Evolutionary conservation across 2,888 invertebrate species (phyloP), one percentile per base, ranked within the genome.

Genomic region (Cremastinae sp.): DNA sequence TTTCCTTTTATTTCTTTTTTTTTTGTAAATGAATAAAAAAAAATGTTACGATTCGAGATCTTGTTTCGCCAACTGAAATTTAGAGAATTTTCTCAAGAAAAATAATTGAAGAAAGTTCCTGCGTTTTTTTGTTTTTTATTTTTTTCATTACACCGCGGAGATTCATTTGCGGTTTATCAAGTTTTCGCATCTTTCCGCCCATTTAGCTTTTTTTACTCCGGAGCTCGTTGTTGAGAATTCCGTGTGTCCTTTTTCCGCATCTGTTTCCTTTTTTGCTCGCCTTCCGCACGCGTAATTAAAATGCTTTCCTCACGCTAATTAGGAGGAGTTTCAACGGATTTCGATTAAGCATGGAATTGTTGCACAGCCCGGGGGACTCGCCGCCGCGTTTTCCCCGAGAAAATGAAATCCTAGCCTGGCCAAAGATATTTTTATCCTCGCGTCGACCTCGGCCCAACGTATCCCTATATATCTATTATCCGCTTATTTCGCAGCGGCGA

Each of bases 311-410:
- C 69, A 61, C 66, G 72, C 49, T 79, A 76, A 79, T 79, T 79
- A 79, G 76, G 56, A 74, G 65, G 74, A 76, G 64, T 77, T 79
- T 76, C 74, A 79, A 79, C 77, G 75, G 72, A 75, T 79, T 77
- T 77, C 79, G 79, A 77, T 79, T 77, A 72, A 75, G 72, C 66
- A 47, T 53, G 38, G 16, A 14, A 66, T 66, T 18, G 54, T 49
- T 9, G 72, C 10, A 69, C 38, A 28, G 45, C 64, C 69, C 54
- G 49, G 43, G 74, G 74, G 43, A 22, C 14, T 12, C 14, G 12
- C 41, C 34, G 16, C n/a, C n/a, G n/a, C n/a, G n/a, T n/a, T 38
- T 45, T 69, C 36, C 43, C 71, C n/a, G 64, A 45, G 64, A 70
- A 65, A 70, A 74, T 70, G 64, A 59, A 53, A 64, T 45, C 58